Conservation (phyloP, 2,888 invertebrate species). For the Thysanoteuthis rhombus region DNA sequence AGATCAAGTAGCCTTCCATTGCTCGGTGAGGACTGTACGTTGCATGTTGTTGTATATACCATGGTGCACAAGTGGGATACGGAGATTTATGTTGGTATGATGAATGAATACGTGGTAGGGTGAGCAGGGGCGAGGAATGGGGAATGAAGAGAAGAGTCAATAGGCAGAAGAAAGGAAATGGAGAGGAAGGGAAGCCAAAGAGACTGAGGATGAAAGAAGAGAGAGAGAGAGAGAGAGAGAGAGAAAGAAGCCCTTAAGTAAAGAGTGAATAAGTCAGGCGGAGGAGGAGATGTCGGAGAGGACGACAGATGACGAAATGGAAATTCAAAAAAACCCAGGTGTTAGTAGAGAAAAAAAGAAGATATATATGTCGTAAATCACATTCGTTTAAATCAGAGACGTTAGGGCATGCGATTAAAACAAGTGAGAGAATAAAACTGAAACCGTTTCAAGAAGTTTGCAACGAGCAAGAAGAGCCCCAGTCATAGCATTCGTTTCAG, state of each 20-base stretch:
- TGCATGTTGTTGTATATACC: too few species aligned
- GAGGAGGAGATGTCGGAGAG: not conserved
- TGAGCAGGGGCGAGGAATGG: not conserved
- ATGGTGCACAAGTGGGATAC: not conserved
- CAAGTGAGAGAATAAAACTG: not conserved
- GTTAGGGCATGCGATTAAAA: not conserved
- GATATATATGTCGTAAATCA: not conserved
- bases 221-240: not conserved
- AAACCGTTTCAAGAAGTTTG: not conserved
- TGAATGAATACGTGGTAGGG: conserved; percentile 12
- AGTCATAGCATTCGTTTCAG: not conserved
- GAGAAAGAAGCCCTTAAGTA: not conserved
- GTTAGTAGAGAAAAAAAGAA: not conserved
- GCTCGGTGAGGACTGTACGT: too few species aligned
- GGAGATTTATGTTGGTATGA: not conserved
- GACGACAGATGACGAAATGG: not conserved
- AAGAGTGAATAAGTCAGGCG: not conserved
- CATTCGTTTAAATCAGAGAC: not conserved
- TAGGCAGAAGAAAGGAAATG: not conserved
- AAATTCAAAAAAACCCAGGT: not conserved
- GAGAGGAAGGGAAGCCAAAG: not conserved
- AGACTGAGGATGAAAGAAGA: not conserved
- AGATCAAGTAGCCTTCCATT: too few species aligned
- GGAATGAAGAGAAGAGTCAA: not conserved
- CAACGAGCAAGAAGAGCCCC: not conserved